Conservation (phyloP, 2,797 vertebrate genomes). For the Varecia variegata region DNA sequence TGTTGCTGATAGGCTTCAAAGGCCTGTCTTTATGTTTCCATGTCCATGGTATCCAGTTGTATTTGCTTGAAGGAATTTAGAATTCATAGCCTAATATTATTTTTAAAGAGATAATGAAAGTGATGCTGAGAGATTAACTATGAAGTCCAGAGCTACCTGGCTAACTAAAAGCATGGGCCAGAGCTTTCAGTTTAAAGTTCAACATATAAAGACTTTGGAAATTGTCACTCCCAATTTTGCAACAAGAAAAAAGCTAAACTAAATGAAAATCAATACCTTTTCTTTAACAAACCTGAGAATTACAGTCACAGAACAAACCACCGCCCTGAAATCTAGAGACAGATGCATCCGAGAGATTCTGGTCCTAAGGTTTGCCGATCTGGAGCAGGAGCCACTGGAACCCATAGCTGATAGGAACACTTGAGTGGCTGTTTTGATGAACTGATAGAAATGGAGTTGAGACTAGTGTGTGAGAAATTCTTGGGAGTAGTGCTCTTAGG, state of each 20-base stretch:
- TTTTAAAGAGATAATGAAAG: not conserved
- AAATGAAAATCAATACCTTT: not conserved
- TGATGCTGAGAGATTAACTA: not conserved
- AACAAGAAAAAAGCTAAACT: not conserved
- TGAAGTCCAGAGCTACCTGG: not conserved
- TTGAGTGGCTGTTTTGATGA: not conserved
- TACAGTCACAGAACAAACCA: not conserved
- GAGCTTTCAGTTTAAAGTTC: not conserved
- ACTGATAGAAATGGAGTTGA: not conserved
- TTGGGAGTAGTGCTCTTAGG: not conserved
- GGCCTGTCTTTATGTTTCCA: not conserved
- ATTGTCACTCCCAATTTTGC: not conserved
- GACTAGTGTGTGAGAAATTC: not conserved
- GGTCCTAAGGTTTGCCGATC: not conserved
- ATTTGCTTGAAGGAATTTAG: not conserved
- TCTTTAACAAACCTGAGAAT: not conserved
- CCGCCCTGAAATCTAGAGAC: not conserved
- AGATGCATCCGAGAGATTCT: not conserved
- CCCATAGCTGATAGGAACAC: not conserved
- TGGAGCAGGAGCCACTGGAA: not conserved
- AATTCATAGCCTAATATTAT: not conserved
- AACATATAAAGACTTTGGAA: not conserved
- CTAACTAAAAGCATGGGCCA: not conserved
- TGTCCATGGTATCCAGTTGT: no score
- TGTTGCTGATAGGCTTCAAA: not conserved